These are phyloP conservation scores for Ephialtes manifestator DNA, from an alignment of 2,888 invertebrate species.

Conservation along the genomic window DNA sequence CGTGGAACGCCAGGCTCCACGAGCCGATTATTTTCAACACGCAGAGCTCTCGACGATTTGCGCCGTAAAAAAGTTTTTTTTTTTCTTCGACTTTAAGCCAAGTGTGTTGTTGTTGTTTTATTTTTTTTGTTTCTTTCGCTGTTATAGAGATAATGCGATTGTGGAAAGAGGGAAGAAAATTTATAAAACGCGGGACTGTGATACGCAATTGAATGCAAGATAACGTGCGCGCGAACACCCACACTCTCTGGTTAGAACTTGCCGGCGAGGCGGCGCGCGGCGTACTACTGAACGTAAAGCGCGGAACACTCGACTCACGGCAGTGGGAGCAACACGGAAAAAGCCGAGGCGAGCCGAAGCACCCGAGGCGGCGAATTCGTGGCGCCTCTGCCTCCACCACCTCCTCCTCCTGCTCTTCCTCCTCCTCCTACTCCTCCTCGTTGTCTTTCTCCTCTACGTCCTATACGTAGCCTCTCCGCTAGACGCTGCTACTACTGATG, in stretches of 20 bases:
- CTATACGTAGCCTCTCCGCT: conserved; percentile 13
- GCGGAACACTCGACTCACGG: conserved; percentile 46
- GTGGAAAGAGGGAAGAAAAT: not conserved
- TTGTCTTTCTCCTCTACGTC: conserved; percentile 18
- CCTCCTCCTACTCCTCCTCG: conserved; percentile 24
- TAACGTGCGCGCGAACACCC: conserved; percentile 36
- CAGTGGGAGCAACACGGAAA: conserved; percentile 57
- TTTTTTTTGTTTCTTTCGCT: not conserved
- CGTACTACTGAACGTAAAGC: conserved; percentile 76
- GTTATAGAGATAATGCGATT: not conserved
- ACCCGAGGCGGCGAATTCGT: conserved; percentile 78
- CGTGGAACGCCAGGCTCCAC: conserved; percentile 4
- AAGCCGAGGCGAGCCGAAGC: conserved; percentile 75
- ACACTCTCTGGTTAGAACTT: conserved; percentile 68
- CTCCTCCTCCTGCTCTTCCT: conserved; percentile 36
- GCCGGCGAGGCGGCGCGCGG: conserved; percentile 84
- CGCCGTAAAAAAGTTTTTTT: not conserved
- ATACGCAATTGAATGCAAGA: conserved; percentile 38
- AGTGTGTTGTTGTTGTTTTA: no score
- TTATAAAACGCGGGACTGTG: conserved; percentile 24
- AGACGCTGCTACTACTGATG: conserved; percentile 5
- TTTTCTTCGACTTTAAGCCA: not conserved
- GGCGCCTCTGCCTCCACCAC: conserved; percentile 75
- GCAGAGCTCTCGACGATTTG: not conserved
- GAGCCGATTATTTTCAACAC: conserved; percentile 20